Base-by-base conservation (phyloP, 2,888 invertebrate genomes). In the Drosophila buzzatii region DNA sequence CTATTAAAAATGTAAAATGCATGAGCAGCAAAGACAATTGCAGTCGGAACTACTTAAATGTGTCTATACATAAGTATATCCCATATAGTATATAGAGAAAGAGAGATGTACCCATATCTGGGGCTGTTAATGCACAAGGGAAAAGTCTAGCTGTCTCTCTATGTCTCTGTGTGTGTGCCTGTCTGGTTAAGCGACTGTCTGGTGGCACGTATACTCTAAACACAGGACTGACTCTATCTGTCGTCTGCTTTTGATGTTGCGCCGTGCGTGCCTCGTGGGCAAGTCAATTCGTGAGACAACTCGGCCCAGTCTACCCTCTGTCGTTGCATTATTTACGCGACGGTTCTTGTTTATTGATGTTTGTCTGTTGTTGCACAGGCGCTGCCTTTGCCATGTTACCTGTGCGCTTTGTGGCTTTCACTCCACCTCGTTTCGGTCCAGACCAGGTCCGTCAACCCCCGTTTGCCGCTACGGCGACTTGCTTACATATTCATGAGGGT, bases 401-500 rank as follows among this genome's bases (percentile, higher is more conserved):
- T 90, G 77, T 27, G 68, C 85, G 72, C 85, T 76, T 87, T 75
- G 68, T 67, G 88, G 87, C 85, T 79, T 84, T 81, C 67, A 73
- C 74, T 82, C 60, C 31, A 33, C 31, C 49, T 33, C 49, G 16
- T 10, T 31, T 1, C 49, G 23, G 31, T 55, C 56, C 51, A 20
- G 49, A 23, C 27, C 27, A 51, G 41, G 49, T 57, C 55, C 47
- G 52, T 56, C 66, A 44, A 58, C 80, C 71, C 68, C 55, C 61
- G 56, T 56, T 49, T 33, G 61, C 73, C 62, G 49, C 42, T 57
- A 61, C 52, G 47, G 63, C 72, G 58, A 31, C 68, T 78, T 83
- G 80, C 79, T 90, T 89, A 90, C 90, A 90, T 90, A 90, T 90
- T 90, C 89, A 90, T 91, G 89, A 90, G 89, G 90, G 90, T 89